A percentile compares a stretch with the other conserved stretches of the same genome.
These are phyloP conservation scores for Erethizon dorsatum DNA, from an alignment of 2,797 vertebrate genomes.

Conservation along the genomic window DNA sequence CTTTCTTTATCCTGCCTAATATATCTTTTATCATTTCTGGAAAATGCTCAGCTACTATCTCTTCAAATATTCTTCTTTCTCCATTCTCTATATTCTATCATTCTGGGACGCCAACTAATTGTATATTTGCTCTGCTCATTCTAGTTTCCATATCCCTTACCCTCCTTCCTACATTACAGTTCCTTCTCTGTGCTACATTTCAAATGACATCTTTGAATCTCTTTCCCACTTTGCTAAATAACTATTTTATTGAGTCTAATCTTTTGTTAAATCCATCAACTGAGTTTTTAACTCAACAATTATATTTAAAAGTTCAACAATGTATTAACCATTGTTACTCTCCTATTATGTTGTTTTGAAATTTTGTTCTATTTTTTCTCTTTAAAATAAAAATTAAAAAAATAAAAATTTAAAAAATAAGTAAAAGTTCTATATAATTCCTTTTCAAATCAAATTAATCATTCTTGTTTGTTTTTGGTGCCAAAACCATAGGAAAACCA, in stretches of 20 bases:
- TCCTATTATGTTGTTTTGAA: no score
- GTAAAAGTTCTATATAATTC: background rate
- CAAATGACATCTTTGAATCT: background rate
- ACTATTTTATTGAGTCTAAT: background rate
- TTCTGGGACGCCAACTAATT: background rate
- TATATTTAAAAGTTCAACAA: background rate
- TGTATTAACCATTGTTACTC: no score
- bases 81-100: background rate
- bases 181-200: background rate
- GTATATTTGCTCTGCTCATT: background rate
- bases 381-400: no score
- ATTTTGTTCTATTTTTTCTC: no score
- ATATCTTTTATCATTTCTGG: background rate
- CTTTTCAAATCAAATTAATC: constrained; percentile 4
- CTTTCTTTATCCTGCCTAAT: constrained; percentile 22
- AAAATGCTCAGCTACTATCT: constrained; percentile 17
- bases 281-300: background rate
- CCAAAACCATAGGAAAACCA: background rate
- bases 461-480: background rate
- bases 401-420: no score
- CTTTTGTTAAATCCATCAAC: background rate
- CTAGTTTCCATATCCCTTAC: background rate
- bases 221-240: constrained; percentile 18
- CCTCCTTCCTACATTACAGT: background rate
- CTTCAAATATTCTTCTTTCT: background rate